A percentile compares a stretch with the other conserved stretches of the same genome.
These are phyloP conservation scores for Periophthalmus modestus DNA, from an alignment of 2,113 vertebrate genomes.

Conservation along the genomic window DNA sequence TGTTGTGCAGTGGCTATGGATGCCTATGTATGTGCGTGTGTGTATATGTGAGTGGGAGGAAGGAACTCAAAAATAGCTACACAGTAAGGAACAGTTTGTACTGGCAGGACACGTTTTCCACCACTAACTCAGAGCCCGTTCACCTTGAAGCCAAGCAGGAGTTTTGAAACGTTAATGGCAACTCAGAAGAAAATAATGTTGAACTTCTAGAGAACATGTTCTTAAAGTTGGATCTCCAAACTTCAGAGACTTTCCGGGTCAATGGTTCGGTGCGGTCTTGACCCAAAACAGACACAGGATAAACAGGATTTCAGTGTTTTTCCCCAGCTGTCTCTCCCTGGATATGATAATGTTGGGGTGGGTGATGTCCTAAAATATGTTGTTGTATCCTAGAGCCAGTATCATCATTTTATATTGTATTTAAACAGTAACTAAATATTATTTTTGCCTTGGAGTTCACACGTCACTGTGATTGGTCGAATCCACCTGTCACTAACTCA, in stretches of 20 bases:
- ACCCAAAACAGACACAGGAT: not conserved
- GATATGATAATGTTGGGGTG: not conserved
- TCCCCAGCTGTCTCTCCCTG: not conserved
- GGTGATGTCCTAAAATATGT: no score
- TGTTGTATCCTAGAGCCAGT: no score
- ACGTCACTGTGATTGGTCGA: not conserved
- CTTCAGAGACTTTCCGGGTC: not conserved
- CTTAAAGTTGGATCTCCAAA: not conserved
- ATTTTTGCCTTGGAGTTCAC: no score
- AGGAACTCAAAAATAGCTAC: slow-evolving; percentile 6
- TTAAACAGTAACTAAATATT: no score
- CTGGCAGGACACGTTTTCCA: slow-evolving; percentile 12
- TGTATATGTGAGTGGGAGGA: slow-evolving; percentile 3
- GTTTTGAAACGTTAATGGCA: not conserved
- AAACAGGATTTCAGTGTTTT: not conserved
- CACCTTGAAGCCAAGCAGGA: slow-evolving; percentile 4
- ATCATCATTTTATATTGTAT: no score
- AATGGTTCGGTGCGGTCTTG: not conserved
- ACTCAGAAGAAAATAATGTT: not conserved
- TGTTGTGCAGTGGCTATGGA: not conserved
- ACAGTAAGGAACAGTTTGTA: slow-evolving; percentile 15
- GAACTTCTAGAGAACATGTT: not conserved
- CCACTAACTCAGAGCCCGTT: not conserved
- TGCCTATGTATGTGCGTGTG: not conserved
- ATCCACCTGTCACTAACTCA: not conserved